These are phyloP conservation scores for Bradypus variegatus DNA, from an alignment of 2,797 vertebrate genomes.

Conservation along the genomic window DNA sequence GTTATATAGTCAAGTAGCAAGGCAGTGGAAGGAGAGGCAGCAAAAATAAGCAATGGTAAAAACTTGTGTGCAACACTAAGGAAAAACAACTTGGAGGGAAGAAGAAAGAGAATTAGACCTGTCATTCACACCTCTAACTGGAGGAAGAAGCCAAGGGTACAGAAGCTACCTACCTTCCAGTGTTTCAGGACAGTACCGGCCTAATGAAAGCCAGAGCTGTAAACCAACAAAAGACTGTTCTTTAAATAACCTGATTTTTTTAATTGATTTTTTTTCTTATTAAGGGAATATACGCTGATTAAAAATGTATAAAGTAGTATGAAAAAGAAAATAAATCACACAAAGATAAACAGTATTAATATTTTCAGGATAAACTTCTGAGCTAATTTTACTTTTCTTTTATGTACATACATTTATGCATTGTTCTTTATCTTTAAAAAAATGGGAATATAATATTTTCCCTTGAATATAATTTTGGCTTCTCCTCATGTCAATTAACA, in stretches of 20 bases:
- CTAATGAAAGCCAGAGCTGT: neutral
- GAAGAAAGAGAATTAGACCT: neutral
- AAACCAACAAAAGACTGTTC: neutral
- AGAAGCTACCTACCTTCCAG: neutral
- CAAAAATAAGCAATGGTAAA: neutral
- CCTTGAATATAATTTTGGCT: neutral
- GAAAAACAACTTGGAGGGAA: neutral
- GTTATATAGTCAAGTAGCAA: neutral
- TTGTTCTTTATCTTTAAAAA: neutral
- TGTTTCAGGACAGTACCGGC: neutral
- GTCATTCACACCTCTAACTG: neutral
- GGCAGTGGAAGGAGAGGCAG: neutral
- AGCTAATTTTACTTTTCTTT: neutral
- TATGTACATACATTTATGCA: neutral
- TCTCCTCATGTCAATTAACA: neutral
- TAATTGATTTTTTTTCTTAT: neutral
- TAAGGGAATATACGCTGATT: neutral
- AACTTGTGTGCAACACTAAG: neutral
- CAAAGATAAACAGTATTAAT: neutral
- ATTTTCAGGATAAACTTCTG: neutral
- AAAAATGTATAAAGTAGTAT: neutral
- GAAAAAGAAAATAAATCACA: neutral
- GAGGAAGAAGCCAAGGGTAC: neutral
- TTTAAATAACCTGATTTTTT: neutral
- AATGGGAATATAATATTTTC: neutral